Base-by-base conservation (phyloP, 2,113 vertebrate species). In the Psittacara wagleri region DNA sequence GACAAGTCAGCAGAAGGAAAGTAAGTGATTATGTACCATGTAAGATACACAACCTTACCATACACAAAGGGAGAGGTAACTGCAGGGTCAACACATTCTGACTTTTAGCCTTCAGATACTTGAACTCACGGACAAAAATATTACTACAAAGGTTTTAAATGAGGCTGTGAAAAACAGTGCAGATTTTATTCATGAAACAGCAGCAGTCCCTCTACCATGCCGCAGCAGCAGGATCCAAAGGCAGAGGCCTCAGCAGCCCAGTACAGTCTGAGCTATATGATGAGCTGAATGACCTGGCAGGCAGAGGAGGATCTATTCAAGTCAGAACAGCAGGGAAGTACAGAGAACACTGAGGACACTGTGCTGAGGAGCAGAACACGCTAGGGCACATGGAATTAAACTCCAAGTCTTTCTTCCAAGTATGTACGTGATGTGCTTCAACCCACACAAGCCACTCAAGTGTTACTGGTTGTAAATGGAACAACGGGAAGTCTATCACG, bases 391-490 rank as follows among this genome's bases (percentile, higher is more conserved):
- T 9, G 23, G 27, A 61, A 31, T 16, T 19, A 4, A 77, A 46
- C 41, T 37, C 43, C 19, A 51, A 19, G 27, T 15, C 62, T 63
- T 61, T 4, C 28, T 33, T 22, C 13, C 52, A 24, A 13, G 11
- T 1, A 20, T 0, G 17, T n/a, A 29, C 25, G 3, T 0, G 0
- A 11, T 1, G 14, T 4, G 15, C 24, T 57, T 28, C 2, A 4
- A 37, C 24, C n/a, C 64, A 14, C 35, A 4, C 10, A 23, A 18
- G 27, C 8, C n/a, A 20, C 64, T 6, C 39, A 22, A 48, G 16
- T 4, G 15, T 3, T 20, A 17, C 33, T 8, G 22, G 8, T 0
- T 48, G 3, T 5, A 23, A 13, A 22, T 0, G 20, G 29, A 49
- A 82, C 83, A 69, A 13, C 2, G 1, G 15, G 19, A 75, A 16